Conservation (phyloP, 2,113 vertebrate species). For the Sander vitreus region DNA sequence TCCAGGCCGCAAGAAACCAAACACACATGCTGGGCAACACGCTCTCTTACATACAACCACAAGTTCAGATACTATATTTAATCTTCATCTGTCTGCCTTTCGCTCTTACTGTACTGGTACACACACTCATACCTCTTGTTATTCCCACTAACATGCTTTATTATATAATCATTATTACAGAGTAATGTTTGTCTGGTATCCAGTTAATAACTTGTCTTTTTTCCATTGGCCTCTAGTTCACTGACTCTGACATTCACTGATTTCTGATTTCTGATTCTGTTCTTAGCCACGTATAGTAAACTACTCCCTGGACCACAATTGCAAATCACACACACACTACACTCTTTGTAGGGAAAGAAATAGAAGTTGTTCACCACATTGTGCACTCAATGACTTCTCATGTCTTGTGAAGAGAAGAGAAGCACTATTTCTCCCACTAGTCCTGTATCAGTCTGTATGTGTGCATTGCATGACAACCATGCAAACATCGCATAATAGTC, state of each 20-base stretch:
- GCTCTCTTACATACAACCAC: constrained; percentile 50
- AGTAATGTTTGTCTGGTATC: constrained; percentile 56
- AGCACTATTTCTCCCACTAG: not conserved
- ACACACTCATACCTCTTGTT: not conserved
- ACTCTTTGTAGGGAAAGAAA: constrained; percentile 19
- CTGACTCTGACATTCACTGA: too few relatives aligned
- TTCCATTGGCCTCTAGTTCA: constrained; percentile 16
- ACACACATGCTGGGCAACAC: constrained; percentile 57
- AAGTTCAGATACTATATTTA: constrained; percentile 34
- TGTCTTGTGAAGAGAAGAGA: not conserved
- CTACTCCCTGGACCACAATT: constrained; percentile 24
- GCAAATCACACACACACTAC: constrained; percentile 23
- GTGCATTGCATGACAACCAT: constrained; percentile 24
- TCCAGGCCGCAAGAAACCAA: constrained; percentile 61
- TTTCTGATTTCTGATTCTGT: too few relatives aligned
- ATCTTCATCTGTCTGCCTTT: constrained; percentile 7
- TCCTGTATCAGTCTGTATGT: not conserved
- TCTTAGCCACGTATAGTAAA: constrained; percentile 31
- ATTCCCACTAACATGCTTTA: constrained; percentile 28
- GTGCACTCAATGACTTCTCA: constrained; percentile 10
- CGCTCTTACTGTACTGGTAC: constrained; percentile 1
- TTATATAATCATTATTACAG: constrained; percentile 55
- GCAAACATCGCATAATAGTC: constrained; percentile 30
- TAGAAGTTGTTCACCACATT: constrained; percentile 22
- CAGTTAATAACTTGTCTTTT: constrained; percentile 7